A percentile compares a stretch with the other conserved stretches of the same genome.
These are phyloP conservation scores for Cephus runcator DNA, from an alignment of 2,888 invertebrate species.

Conservation along the genomic window DNA sequence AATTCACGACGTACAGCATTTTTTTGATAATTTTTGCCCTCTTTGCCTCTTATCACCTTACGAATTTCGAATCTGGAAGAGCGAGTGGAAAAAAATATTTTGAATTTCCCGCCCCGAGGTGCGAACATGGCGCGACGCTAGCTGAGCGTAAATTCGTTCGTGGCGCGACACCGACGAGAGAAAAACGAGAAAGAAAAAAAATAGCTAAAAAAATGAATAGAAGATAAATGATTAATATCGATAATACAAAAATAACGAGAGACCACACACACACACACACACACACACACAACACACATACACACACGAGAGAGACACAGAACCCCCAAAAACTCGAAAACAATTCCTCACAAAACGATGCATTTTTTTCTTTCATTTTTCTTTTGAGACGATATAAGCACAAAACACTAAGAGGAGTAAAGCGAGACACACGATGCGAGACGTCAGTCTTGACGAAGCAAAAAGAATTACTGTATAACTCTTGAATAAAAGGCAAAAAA, in stretches of 20 bases:
- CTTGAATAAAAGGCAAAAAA: constrained; percentile 42
- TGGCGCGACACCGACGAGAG: not conserved
- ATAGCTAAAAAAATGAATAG: not conserved
- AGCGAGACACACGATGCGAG: constrained; percentile 33
- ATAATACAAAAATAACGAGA: not conserved
- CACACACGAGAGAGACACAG: not conserved
- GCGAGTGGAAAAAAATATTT: not conserved
- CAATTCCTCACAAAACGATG: constrained; percentile 34
- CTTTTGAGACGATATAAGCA: not conserved
- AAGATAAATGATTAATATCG: not conserved
- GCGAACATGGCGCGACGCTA: not conserved
- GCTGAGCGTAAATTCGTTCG: not conserved
- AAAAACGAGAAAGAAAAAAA: not conserved
- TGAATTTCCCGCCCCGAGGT: not conserved
- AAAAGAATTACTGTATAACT: constrained; percentile 53
- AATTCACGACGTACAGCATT: not conserved
- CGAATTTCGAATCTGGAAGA: too few relatives aligned
- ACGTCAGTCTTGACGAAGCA: constrained; percentile 28
- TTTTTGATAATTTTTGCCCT: not conserved
- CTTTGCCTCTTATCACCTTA: too few relatives aligned
- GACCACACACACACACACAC: not conserved
- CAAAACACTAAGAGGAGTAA: constrained; percentile 4
- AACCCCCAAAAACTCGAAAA: constrained; percentile 10
- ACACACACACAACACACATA: not conserved
- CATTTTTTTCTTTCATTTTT: not conserved